phyloP scores from a whole-genome alignment of 2,797 vertebrate species.

The Sebastes wilsoni region DNA sequence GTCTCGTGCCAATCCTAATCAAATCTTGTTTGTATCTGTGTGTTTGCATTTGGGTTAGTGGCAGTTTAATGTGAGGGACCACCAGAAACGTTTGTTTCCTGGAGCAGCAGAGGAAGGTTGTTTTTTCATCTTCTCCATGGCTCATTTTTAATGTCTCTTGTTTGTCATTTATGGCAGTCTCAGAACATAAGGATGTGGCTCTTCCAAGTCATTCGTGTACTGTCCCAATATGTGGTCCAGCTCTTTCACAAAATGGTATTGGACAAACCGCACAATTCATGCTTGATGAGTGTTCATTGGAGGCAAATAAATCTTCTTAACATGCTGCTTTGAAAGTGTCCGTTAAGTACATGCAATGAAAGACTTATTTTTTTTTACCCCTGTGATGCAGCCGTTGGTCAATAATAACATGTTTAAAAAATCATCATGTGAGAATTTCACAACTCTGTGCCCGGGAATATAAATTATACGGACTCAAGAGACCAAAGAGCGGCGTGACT shows the following conservation, averaged over 20 bases:
- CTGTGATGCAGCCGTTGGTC: constrained; percentile 17
- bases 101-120: constrained; percentile 39
- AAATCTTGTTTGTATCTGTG: constrained; percentile 68
- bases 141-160: constrained; percentile 60
- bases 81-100: constrained; percentile 70
- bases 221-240: constrained; percentile 50
- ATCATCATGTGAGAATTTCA: constrained; percentile 44
- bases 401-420: constrained; percentile 26
- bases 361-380: background rate
- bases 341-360: constrained; percentile 31
- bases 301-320: constrained; percentile 62
- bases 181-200: constrained; percentile 64
- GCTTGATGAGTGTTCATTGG: constrained; percentile 58
- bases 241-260: constrained; percentile 43
- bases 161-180: constrained; percentile 65
- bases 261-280: constrained; percentile 61
- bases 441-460: constrained; percentile 12
- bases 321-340: constrained; percentile 43
- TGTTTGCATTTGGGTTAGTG: constrained; percentile 64
- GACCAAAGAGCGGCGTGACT: constrained; percentile 1
- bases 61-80: constrained; percentile 66
- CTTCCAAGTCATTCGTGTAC: constrained; percentile 38
- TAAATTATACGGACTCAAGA: background rate
- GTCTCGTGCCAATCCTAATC: constrained; percentile 59
- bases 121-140: constrained; percentile 40